Conservation (phyloP, 2,888 invertebrate genomes). For the Phalera bucephala region DNA sequence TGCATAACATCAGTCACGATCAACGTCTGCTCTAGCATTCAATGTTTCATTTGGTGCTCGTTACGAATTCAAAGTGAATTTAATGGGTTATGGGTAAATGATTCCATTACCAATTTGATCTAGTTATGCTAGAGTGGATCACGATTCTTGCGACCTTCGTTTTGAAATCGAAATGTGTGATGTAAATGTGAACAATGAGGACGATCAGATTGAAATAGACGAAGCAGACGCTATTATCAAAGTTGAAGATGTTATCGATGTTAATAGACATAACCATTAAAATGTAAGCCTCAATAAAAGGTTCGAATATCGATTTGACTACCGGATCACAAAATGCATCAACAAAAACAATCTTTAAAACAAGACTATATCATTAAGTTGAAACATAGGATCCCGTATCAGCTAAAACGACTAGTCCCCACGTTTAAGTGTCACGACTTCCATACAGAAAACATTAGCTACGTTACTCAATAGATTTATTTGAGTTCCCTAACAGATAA, state of each 20-base stretch:
- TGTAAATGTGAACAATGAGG: constrained; percentile 33
- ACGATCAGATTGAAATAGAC: constrained; percentile 3
- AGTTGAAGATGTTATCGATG: constrained; percentile 11
- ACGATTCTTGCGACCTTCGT: constrained; percentile 65
- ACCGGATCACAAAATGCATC: background rate
- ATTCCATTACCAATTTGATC: constrained; percentile 61
- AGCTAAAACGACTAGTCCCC: constrained; percentile 51
- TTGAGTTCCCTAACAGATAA: constrained; percentile 70
- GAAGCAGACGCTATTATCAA: constrained; percentile 2
- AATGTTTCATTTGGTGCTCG: constrained; percentile 62
- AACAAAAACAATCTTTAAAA: constrained; percentile 24
- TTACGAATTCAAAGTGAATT: constrained; percentile 54
- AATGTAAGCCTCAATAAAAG: background rate
- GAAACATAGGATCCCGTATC: constrained; percentile 39
- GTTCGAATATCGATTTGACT: background rate
- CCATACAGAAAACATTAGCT: constrained; percentile 62
- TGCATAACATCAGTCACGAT: constrained; percentile 74
- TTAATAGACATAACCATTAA: constrained; percentile 13
- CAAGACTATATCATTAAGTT: constrained; percentile 22
- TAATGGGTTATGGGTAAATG: constrained; percentile 61
- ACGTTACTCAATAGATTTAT: constrained; percentile 71
- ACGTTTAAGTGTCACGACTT: constrained; percentile 69
- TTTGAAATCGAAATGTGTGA: constrained; percentile 63
- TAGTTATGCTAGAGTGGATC: constrained; percentile 61
- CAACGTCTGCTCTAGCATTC: constrained; percentile 46